Conservation (phyloP, 2,113 vertebrate species). For the Protobothrops mucrosquamatus region DNA sequence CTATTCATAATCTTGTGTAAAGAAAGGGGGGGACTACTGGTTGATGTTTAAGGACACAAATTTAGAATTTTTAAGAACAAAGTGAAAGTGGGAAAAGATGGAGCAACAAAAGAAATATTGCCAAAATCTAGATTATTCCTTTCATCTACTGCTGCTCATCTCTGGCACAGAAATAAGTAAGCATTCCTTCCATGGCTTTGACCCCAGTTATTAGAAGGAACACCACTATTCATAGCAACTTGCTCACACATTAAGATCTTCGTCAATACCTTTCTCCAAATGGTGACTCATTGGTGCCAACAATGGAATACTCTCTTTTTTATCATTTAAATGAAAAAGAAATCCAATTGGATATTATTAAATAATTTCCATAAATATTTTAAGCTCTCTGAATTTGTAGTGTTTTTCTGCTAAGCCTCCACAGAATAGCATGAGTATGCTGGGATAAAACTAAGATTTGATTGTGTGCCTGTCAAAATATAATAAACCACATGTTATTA, state of each 20-base stretch:
- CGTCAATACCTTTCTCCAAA: neutral
- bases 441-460: neutral
- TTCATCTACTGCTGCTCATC: neutral
- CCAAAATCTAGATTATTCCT: neutral
- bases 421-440: neutral
- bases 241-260: neutral
- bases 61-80: neutral
- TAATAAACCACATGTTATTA: neutral
- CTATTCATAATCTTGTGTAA: neutral
- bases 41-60: conserved; percentile 1
- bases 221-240: neutral
- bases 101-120: neutral
- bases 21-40: neutral
- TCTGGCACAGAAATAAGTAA: neutral
- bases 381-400: neutral
- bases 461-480: neutral
- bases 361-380: neutral
- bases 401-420: neutral
- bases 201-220: neutral
- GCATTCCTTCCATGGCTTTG: neutral
- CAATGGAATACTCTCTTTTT: neutral
- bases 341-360: neutral
- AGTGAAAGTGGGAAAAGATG: neutral
- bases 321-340: neutral
- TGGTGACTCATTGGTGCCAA: neutral